These are phyloP conservation scores for Deilephila porcellus DNA, from an alignment of 2,888 invertebrate genomes.

Conservation along the genomic window DNA sequence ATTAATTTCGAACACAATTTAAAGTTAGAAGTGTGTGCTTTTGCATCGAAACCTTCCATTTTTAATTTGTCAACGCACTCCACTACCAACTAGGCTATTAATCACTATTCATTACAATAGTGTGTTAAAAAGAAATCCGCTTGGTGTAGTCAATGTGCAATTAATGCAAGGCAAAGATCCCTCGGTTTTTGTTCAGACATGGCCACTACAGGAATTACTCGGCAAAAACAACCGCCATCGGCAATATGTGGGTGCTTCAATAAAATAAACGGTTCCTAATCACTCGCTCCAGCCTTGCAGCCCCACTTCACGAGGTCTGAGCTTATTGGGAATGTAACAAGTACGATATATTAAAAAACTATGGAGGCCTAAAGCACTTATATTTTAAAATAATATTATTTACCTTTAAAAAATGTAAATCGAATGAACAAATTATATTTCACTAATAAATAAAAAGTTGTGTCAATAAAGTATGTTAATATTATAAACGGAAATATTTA, in stretches of 20 bases:
- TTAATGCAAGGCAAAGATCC: background rate
- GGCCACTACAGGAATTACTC: conserved; percentile 51
- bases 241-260: conserved; percentile 69
- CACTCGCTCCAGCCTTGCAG: conserved; percentile 38
- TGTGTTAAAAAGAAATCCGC: background rate
- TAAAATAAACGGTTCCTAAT: conserved; percentile 74
- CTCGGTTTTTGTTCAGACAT: conserved; percentile 51
- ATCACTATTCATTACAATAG: background rate
- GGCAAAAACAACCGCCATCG: conserved; percentile 61
- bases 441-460: no score
- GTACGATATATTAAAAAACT: background rate
- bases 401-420: no score
- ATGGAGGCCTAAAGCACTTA: background rate
- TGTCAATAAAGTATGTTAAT: no score
- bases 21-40: no score
- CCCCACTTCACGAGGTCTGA: background rate
- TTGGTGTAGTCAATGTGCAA: background rate
- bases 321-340: background rate
- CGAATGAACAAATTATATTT: no score
- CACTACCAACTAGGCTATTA: background rate
- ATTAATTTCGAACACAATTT: no score
- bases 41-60: no score
- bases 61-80: no score
- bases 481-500: no score
- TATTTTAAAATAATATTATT: background rate